Conservation (phyloP, 2,113 vertebrate genomes). For the Seriola quinqueradiata region DNA sequence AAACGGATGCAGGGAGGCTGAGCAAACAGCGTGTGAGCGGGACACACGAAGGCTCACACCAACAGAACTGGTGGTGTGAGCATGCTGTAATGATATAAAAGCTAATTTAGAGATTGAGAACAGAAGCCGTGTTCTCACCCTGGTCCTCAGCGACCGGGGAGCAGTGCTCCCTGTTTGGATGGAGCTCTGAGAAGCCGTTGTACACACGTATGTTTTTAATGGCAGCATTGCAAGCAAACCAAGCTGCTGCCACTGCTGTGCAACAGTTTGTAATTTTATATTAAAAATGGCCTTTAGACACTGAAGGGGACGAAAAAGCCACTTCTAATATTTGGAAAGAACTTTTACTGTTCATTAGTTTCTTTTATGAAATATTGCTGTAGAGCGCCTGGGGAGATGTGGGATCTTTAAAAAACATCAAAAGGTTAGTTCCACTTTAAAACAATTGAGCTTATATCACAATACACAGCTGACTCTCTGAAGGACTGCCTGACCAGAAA, state of each 20-base stretch:
- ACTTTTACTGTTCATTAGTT: constrained; percentile 79
- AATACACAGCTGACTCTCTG: constrained; percentile 22
- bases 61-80: constrained; percentile 56
- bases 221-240: constrained; percentile 70
- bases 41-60: constrained; percentile 31
- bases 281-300: constrained; percentile 70
- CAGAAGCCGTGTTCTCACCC: constrained; percentile 71
- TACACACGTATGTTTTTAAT: constrained; percentile 76
- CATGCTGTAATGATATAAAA: constrained; percentile 62
- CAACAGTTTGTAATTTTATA: constrained; percentile 74
- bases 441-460: constrained; percentile 65
- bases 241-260: constrained; percentile 58
- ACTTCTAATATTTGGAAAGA: constrained; percentile 83
- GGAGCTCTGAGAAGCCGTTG: constrained; percentile 72
- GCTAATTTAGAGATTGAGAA: constrained; percentile 72
- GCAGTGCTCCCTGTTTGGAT: constrained; percentile 58
- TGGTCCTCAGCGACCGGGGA: constrained; percentile 26
- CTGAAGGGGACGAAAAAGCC: constrained; percentile 71
- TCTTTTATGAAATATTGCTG: constrained; percentile 78
- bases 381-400: constrained; percentile 64
- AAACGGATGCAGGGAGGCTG: constrained; percentile 40
- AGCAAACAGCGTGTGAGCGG: constrained; percentile 42
- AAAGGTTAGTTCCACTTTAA: constrained; percentile 62
- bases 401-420: constrained; percentile 68
- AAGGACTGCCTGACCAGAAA: constrained; percentile 31